Conservation (phyloP, 2,113 vertebrate genomes). For the Tragelaphus scriptus region DNA sequence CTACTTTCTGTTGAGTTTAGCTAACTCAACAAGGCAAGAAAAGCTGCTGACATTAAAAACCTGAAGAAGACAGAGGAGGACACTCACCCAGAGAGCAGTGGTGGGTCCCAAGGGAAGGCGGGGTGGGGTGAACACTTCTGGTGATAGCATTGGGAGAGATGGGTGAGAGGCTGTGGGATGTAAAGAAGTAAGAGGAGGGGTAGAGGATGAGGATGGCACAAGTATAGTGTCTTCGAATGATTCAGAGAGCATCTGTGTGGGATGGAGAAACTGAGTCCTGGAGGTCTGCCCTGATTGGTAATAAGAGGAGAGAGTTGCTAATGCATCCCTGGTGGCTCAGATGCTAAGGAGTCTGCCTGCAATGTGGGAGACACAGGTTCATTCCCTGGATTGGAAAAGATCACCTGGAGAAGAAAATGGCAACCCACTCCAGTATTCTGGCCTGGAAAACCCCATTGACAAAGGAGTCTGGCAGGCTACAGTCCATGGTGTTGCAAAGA, state of each 20-base stretch:
- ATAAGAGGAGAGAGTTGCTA: not conserved
- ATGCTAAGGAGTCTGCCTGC: not conserved
- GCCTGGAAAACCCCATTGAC: not conserved
- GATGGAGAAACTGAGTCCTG: not conserved
- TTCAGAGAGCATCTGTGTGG: not conserved
- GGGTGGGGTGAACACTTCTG: not conserved
- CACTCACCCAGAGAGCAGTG: not conserved
- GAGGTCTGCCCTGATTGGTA: not conserved
- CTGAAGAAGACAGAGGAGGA: not conserved
- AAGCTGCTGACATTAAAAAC: not conserved
- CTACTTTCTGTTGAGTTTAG: not conserved
- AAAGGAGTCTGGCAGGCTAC: not conserved
- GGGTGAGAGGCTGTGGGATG: not conserved
- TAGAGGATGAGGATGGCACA: not conserved
- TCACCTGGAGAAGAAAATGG: not conserved
- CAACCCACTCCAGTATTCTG: not conserved
- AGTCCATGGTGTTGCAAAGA: not conserved
- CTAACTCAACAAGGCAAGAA: not conserved
- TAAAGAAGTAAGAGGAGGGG: not conserved
- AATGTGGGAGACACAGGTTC: fast-evolving
- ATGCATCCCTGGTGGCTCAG: not conserved
- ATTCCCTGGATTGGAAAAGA: not conserved
- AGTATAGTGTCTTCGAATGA: not conserved
- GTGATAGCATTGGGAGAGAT: not conserved
- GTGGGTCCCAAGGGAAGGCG: not conserved